phyloP scores from a whole-genome alignment of 2,888 invertebrate species.

The Caenorhabditis drosophilae region DNA sequence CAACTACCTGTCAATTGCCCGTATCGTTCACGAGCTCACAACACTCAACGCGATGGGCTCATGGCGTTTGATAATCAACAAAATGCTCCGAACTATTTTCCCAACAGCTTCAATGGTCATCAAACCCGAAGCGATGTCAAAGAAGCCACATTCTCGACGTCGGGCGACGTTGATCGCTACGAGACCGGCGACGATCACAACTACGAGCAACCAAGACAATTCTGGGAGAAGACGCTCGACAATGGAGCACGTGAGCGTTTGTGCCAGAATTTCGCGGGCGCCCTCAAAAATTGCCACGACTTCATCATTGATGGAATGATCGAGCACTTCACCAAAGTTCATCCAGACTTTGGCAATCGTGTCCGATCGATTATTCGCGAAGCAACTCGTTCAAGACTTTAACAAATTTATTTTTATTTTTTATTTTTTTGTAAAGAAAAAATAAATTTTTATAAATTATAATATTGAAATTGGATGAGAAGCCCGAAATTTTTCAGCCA shows the following conservation, averaged over 20 bases:
- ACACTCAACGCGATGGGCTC: constrained; percentile 89
- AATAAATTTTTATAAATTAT: background rate
- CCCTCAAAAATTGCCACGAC: constrained; percentile 77
- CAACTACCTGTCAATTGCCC: constrained; percentile 94
- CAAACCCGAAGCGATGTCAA: constrained; percentile 70
- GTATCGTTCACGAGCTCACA: constrained; percentile 71
- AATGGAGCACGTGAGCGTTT: constrained; percentile 79
- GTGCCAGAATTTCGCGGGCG: constrained; percentile 81
- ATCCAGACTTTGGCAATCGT: constrained; percentile 33
- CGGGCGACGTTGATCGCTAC: constrained; percentile 82
- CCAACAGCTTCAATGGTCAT: constrained; percentile 92
- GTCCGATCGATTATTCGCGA: constrained; percentile 22
- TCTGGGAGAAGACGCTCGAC: constrained; percentile 83
- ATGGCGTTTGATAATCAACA: constrained; percentile 79
- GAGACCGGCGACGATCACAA: constrained; percentile 85
- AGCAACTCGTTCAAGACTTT: constrained; percentile 24
- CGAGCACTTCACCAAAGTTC: constrained; percentile 35
- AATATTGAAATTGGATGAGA: constrained; percentile 32
- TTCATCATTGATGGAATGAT: constrained; percentile 79
- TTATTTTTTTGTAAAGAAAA: too few species aligned
- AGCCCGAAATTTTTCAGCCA: constrained; percentile 39
- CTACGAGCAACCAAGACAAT: constrained; percentile 82
- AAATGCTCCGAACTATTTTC: constrained; percentile 91
- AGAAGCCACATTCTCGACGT: constrained; percentile 73
- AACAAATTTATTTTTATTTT: constrained; percentile 4